Evolutionary conservation across 2,888 invertebrate species (phyloP), one percentile per base, ranked within the genome.

Genomic region (Sturmia bella): DNA sequence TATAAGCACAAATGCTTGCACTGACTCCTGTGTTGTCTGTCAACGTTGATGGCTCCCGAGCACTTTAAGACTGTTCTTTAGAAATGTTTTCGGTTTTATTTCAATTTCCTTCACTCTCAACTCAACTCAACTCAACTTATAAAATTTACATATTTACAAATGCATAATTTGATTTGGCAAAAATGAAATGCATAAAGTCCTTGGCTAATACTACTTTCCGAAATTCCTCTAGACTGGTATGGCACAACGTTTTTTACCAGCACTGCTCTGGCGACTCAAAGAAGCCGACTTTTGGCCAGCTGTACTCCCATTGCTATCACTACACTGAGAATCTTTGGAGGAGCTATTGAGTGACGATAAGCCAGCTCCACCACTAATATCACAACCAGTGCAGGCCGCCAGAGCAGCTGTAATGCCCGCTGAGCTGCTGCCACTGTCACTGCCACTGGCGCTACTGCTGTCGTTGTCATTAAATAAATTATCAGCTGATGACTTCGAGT

Each of bases 191-290:
- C 41, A 15, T 59, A 70, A 61, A 27, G 27, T 27, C 6, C 27
- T 27, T 4, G 6, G 32, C 5, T n/a, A 45, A 9, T 19, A 43
- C 11, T 57, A n/a, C n/a, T n/a, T n/a, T n/a, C 45, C 1, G 13
- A 4, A 9, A 45, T 48, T 39, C 9, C 52, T 21, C 82, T 87
- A 90, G 64, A 90, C 91, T 5, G 90, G 88, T 73, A 90, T 89
- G 7, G 90, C 90, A 64, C 86, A 86, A 19, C 91, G 89, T 59
- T 90, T 90, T 69, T 87, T 87, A 1, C 85, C 83, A 48, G 83
- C 78, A 74, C 85, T 86, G 43, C 69, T 73, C 24, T 82, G 78
- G n/a, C 80, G 83, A 76, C 83, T 83, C 73, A 79, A 27, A 12
- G 79, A 27, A 19, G 72, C 19, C 19, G 72, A 45, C 74, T 63